These are phyloP conservation scores for Heterochromis multidens DNA, from an alignment of 2,113 vertebrate genomes.

Conservation along the genomic window DNA sequence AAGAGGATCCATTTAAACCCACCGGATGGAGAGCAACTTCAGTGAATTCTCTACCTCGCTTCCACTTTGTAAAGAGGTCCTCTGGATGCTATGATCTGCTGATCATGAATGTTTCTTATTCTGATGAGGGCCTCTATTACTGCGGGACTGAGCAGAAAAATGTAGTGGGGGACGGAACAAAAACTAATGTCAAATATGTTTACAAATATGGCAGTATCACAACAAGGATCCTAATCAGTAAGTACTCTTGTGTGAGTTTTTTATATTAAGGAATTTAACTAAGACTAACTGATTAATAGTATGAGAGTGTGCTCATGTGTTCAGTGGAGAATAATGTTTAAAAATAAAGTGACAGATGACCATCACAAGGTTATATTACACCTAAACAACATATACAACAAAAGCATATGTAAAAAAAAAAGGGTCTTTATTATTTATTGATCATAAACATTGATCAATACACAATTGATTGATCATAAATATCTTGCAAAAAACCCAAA, in stretches of 20 bases:
- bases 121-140: constrained; percentile 23
- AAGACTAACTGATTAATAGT: no score
- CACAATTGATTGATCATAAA: no score
- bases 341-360: no score
- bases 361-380: not conserved
- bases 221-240: not conserved
- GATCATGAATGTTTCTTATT: not conserved
- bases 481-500: no score
- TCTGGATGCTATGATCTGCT: not conserved
- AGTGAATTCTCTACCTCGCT: not conserved
- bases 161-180: not conserved
- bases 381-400: not conserved
- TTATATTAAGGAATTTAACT: no score
- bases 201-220: not conserved
- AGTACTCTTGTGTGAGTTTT: not conserved
- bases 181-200: fast-evolving
- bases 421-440: no score
- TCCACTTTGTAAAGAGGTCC: not conserved
- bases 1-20: not conserved
- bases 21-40: not conserved
- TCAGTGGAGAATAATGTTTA: no score
- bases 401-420: not conserved
- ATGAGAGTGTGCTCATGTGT: no score
- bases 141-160: not conserved
- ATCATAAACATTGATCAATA: no score